Conservation (phyloP, 2,797 vertebrate species). For the Coendou prehensilis region DNA sequence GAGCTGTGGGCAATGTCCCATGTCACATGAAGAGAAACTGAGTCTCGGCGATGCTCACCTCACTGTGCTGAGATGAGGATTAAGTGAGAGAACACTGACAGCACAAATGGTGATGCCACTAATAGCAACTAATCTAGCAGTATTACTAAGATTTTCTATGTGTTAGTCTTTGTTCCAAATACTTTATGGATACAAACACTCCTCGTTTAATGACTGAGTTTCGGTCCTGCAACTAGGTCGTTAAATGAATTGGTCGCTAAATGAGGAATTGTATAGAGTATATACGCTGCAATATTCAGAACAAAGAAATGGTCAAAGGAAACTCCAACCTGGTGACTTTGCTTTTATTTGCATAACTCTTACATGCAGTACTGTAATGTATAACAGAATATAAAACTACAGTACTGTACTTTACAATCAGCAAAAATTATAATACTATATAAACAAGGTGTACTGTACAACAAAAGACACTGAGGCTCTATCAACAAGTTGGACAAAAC, state of each 20-base stretch:
- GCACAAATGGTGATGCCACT: fast-evolving
- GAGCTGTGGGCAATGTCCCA: not conserved
- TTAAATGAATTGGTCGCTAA: not conserved
- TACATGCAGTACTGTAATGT: not conserved
- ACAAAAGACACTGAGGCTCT: not conserved
- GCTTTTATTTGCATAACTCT: not conserved
- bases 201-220: not conserved
- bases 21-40: not conserved
- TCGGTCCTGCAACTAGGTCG: not conserved
- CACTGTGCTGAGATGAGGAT: too few species aligned
- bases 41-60: not conserved
- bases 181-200: not conserved
- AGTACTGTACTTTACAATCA: not conserved
- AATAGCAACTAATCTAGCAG: not conserved
- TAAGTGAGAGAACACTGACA: not conserved
- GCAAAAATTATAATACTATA: not conserved
- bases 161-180: not conserved
- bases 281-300: not conserved
- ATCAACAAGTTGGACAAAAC: not conserved
- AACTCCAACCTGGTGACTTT: not conserved
- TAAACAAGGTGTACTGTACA: not conserved
- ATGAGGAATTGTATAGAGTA: not conserved
- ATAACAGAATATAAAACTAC: not conserved
- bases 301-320: not conserved
- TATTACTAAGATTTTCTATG: not conserved